phyloP scores from a whole-genome alignment of 2,113 vertebrate species.

The Paramormyrops kingsleyae region DNA sequence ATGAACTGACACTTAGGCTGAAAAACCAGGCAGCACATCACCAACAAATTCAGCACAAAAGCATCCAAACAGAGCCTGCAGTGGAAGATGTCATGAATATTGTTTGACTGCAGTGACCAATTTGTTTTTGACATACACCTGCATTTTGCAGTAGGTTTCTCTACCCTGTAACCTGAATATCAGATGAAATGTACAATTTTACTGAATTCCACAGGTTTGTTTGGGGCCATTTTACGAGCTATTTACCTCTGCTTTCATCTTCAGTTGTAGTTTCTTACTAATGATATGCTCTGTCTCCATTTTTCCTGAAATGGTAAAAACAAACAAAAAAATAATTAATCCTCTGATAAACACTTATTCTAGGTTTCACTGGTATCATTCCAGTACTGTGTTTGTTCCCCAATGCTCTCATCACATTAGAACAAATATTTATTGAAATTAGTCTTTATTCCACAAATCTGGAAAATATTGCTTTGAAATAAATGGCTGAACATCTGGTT shows the following conservation, averaged over 20 bases:
- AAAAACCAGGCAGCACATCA: not conserved
- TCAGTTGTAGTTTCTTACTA: conserved; percentile 58
- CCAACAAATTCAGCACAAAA: not conserved
- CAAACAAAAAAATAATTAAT: not conserved
- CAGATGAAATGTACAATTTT: not conserved
- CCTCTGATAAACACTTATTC: not conserved
- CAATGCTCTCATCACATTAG: not conserved
- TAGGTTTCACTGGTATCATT: not conserved
- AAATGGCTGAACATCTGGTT: not conserved
- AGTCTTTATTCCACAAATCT: not conserved
- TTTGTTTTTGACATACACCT: not conserved
- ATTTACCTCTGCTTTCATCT: conserved; percentile 59
- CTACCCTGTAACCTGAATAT: not conserved
- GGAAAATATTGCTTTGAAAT: not conserved
- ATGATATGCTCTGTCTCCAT: conserved; percentile 56
- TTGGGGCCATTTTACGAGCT: not conserved
- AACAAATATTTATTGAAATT: not conserved
- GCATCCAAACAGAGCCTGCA: not conserved
- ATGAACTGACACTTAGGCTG: not conserved
- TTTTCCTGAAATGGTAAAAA: conserved; percentile 46
- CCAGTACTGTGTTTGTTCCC: not conserved
- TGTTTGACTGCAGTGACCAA: not conserved
- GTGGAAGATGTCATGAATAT: not conserved
- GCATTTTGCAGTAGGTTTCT: not conserved
- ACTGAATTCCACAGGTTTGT: not conserved